Evolutionary conservation across 2,888 invertebrate species (phyloP).

Genomic region (Calephelis perditalis): DNA sequence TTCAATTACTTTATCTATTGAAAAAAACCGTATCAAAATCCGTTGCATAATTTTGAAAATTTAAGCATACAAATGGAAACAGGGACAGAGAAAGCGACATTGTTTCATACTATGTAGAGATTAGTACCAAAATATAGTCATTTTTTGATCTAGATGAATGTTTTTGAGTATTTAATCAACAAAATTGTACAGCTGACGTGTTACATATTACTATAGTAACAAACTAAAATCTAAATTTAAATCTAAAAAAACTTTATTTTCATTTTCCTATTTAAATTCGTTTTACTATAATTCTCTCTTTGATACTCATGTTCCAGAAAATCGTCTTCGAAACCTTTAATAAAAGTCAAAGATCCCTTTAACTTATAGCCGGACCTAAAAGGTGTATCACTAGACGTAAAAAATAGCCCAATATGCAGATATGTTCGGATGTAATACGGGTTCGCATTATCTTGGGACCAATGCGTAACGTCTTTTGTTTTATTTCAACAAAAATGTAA

Average conservation of each 20-base stretch:
- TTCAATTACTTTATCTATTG: too few relatives aligned
- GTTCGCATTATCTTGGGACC: slow-evolving; percentile 2
- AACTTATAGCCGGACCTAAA: slow-evolving; percentile 6
- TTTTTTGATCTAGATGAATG: too few relatives aligned
- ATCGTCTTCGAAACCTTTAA: slow-evolving; percentile 1
- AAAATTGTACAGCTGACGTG: too few relatives aligned
- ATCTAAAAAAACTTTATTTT: not conserved
- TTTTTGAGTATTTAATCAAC: too few relatives aligned
- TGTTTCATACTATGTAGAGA: too few relatives aligned
- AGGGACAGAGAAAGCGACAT: too few relatives aligned
- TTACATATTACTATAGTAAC: too few relatives aligned
- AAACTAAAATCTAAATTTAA: too few relatives aligned
- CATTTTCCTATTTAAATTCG: not conserved
- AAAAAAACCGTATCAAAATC: too few relatives aligned
- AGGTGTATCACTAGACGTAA: slow-evolving; percentile 10
- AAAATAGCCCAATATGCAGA: slow-evolving; percentile 11
- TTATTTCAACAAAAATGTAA: not conserved
- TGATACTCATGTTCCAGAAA: not conserved
- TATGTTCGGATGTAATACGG: not conserved
- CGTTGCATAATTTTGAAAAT: too few relatives aligned
- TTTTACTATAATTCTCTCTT: not conserved
- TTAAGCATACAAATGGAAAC: too few relatives aligned
- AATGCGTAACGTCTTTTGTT: not conserved
- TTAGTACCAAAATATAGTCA: too few relatives aligned
- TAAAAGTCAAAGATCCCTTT: slow-evolving; percentile 4